Percentiles rank a stretch among this genome's conserved stretches.
Evolutionary conservation across 2,888 invertebrate genomes (phyloP).

Genomic region (Theristus sp.): DNA sequence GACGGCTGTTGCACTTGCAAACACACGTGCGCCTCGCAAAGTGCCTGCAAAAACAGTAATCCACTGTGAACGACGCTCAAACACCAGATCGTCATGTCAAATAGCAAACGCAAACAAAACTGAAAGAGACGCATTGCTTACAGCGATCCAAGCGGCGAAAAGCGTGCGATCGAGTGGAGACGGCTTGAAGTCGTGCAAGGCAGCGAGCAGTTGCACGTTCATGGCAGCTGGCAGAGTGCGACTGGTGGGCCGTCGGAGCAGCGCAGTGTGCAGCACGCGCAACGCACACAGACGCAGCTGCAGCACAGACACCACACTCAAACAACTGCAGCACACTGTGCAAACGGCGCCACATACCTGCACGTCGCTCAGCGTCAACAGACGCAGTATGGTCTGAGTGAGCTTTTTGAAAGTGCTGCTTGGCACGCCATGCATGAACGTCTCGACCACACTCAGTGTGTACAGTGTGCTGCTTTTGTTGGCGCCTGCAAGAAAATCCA

Average conservation of each 20-base stretch:
- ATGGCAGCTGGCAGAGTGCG: not conserved
- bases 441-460: not conserved
- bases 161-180: not conserved
- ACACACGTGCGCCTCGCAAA: not conserved
- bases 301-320: not conserved
- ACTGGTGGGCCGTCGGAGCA: not conserved
- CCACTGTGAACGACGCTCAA: not conserved
- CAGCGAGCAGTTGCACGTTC: not conserved
- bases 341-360: too few relatives aligned
- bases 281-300: not conserved
- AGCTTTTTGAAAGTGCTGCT: slow-evolving; percentile 15
- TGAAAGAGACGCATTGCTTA: not conserved
- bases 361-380: slow-evolving; percentile 15
- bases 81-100: too few relatives aligned
- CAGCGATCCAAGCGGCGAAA: not conserved
- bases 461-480: not conserved
- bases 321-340: too few relatives aligned
- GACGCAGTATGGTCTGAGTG: slow-evolving; percentile 15
- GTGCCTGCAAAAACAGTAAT: not conserved
- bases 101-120: not conserved
- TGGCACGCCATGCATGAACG: slow-evolving; percentile 11
- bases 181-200: not conserved
- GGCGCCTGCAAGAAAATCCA: not conserved
- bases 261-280: not conserved
- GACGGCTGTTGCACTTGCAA: not conserved